Conservation (phyloP, 2,113 vertebrate genomes). For the Gopherus flavomarginatus region DNA sequence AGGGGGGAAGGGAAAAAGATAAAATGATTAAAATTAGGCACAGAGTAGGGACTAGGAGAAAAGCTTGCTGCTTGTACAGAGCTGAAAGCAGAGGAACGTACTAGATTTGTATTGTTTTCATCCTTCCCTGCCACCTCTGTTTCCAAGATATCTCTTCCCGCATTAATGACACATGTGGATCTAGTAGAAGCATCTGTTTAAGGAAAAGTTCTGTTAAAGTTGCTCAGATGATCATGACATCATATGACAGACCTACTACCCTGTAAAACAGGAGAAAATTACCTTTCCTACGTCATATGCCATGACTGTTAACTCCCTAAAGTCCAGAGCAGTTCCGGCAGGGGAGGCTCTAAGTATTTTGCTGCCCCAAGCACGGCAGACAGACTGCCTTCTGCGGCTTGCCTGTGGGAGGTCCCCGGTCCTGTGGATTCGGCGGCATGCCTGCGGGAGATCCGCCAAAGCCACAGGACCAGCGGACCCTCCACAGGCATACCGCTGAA, state of each 20-base stretch:
- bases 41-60: not conserved
- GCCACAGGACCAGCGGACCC: too few relatives aligned
- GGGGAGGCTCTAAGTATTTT: too few relatives aligned
- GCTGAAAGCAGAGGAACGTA: not conserved
- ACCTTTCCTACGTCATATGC: not conserved
- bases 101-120: not conserved
- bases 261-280: not conserved
- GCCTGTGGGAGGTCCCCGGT: too few relatives aligned
- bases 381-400: too few relatives aligned
- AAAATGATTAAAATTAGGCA: not conserved
- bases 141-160: not conserved
- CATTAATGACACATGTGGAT: not conserved
- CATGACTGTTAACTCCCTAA: rapidly evolving
- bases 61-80: not conserved
- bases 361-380: too few relatives aligned
- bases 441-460: too few relatives aligned
- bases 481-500: too few relatives aligned
- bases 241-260: not conserved
- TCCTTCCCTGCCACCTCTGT: not conserved
- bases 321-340: not conserved
- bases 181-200: not conserved
- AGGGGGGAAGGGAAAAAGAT: not conserved
- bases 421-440: too few relatives aligned
- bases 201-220: not conserved
- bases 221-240: not conserved